Base-by-base conservation (phyloP, 2,113 vertebrate species). In the Panthera uncia region DNA sequence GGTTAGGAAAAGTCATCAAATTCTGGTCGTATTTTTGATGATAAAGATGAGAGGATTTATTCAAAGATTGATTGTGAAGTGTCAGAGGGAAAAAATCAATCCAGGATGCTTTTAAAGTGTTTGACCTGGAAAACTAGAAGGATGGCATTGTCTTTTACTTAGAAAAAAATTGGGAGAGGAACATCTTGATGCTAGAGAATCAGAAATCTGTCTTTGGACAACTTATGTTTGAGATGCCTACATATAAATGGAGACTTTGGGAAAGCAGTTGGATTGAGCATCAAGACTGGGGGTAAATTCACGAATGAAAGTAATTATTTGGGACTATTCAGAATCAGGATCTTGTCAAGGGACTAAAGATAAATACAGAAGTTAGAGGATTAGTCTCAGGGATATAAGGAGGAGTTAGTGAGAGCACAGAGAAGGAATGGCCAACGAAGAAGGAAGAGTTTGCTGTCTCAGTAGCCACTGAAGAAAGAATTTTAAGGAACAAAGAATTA, bases 151-250 rank as follows among this genome's bases (percentile, higher is more conserved):
- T 69, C 31, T 5, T 93, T 95, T 94, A 74, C 29, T 87, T 76
- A 48, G 66, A 16, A 61, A 69, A 71, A 80, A 92, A 23, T 19
- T 89, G 21, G 38, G 16, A 68, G 25, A 25, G 19, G 6, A 86
- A 45, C 18, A 23, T 33, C 78, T 65, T 95, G 48, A 31, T 65
- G 23, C 1, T 25, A 5, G 14, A 38, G 29, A 92, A 81, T 85
- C 61, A 88, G 76, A 86, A 91, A 65, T 93, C 63, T 80, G 4
- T 41, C 18, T 96, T 91, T 81, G 91, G 57, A 85, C 21, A 71
- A 38, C 29, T 57, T 88, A 38, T 38, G 45, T 93, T 84, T 76
- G 69, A 96, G 31, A 45, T 63, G 6, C 7, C 18, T 63, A 27
- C 3, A 21, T 10, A 48, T 91, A 50, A 66, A 57, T 7, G 11